Conservation (phyloP, 2,888 invertebrate genomes). For the Ichneumoninae sp. region DNA sequence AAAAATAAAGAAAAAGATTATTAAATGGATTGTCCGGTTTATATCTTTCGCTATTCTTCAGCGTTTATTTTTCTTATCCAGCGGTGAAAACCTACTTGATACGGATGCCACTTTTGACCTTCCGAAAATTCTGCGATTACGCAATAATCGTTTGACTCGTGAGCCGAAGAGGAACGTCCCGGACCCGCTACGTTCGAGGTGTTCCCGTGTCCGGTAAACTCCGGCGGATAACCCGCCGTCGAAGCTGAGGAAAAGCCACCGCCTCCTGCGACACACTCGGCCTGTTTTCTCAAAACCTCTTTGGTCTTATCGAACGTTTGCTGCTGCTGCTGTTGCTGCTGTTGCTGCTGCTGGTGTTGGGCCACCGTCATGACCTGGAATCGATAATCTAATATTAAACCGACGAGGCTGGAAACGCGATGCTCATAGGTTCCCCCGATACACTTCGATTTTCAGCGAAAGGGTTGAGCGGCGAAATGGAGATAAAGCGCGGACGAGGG, state of each 20-base stretch:
- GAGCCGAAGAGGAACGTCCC: slow-evolving; percentile 60
- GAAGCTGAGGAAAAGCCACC: slow-evolving; percentile 71
- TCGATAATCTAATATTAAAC: slow-evolving; percentile 72
- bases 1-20: not conserved
- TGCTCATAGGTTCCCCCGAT: slow-evolving; percentile 56
- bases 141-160: slow-evolving; percentile 68
- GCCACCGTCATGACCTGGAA: slow-evolving; percentile 76
- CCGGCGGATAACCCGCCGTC: slow-evolving; percentile 70
- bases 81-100: slow-evolving; percentile 77
- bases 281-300: slow-evolving; percentile 79
- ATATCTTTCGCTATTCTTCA: not conserved
- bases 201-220: slow-evolving; percentile 72
- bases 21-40: not conserved
- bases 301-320: slow-evolving; percentile 79
- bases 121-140: slow-evolving; percentile 78
- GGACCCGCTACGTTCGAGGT: slow-evolving; percentile 65
- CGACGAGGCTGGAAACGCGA: slow-evolving; percentile 60
- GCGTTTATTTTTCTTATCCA: not conserved
- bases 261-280: slow-evolving; percentile 72
- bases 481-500: not conserved
- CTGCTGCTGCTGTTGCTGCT: slow-evolving; percentile 75
- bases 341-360: slow-evolving; percentile 71
- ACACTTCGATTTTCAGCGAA: slow-evolving; percentile 64
- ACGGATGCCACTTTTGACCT: slow-evolving; percentile 83
- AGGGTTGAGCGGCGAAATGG: slow-evolving; percentile 49